These are phyloP conservation scores for Gnathonemus echidnorhynchus DNA, from an alignment of 2,113 vertebrate species.

Conservation along the genomic window DNA sequence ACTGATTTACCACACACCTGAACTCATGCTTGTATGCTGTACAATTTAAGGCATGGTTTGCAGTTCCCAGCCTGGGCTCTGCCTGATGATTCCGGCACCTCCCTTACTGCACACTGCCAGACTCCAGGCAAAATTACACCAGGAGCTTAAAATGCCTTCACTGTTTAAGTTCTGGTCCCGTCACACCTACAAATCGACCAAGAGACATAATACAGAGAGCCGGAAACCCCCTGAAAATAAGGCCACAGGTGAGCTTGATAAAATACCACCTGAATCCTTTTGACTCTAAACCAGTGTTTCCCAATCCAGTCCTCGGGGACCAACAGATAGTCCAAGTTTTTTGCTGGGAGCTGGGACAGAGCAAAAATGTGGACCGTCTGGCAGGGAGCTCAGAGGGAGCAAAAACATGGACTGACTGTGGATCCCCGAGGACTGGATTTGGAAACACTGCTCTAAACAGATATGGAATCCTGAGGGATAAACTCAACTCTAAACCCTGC, in stretches of 20 bases:
- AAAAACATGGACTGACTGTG: background rate
- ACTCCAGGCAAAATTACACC: background rate
- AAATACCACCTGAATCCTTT: slow-evolving; percentile 7
- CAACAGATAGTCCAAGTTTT: background rate
- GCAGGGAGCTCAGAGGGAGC: background rate
- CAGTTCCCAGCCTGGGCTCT: background rate
- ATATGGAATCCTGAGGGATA: slow-evolving; percentile 36
- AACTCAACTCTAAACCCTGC: background rate
- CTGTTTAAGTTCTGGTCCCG: background rate
- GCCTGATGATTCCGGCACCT: background rate
- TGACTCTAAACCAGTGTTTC: slow-evolving; percentile 29
- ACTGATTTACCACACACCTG: background rate
- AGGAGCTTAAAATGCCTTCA: background rate
- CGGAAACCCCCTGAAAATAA: slow-evolving; percentile 31
- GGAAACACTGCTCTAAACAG: slow-evolving; percentile 42
- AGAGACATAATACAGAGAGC: background rate
- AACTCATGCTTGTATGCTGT: background rate
- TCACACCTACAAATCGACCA: background rate
- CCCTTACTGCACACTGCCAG: background rate
- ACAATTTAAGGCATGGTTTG: background rate
- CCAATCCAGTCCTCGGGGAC: background rate
- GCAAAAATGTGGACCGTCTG: background rate
- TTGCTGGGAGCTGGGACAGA: background rate
- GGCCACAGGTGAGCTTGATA: slow-evolving; percentile 61
- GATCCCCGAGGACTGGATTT: background rate